These are phyloP conservation scores for Myotis davidii DNA, from an alignment of 2,113 vertebrate species.

Conservation along the genomic window DNA sequence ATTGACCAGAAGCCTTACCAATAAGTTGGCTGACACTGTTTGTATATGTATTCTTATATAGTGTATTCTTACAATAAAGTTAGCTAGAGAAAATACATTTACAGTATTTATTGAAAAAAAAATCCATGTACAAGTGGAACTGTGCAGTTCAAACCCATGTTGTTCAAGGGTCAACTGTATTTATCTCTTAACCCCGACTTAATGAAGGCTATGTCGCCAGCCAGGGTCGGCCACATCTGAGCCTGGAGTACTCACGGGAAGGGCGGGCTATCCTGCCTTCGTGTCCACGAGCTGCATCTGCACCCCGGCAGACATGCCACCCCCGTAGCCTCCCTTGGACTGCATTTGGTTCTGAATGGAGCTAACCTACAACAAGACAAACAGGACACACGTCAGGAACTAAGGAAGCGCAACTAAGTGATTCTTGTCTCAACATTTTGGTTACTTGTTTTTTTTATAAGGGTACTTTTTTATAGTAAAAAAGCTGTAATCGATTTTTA, in stretches of 20 bases:
- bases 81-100: not conserved
- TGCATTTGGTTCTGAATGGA: slow-evolving; percentile 95
- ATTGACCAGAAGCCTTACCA: not conserved
- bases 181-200: not conserved
- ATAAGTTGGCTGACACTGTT: too few species aligned
- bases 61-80: not conserved
- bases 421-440: slow-evolving; percentile 29
- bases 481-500: not conserved
- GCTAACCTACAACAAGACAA: slow-evolving; percentile 86
- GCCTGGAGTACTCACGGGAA: slow-evolving; percentile 74
- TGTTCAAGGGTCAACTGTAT: not conserved
- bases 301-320: slow-evolving; percentile 86
- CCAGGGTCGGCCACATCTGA: accelerated
- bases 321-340: slow-evolving; percentile 92
- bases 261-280: slow-evolving; percentile 89
- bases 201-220: not conserved
- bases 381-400: not conserved
- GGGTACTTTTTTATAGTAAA: not conserved
- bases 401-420: not conserved
- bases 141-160: not conserved
- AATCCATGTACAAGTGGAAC: not conserved
- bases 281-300: slow-evolving; percentile 94
- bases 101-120: not conserved
- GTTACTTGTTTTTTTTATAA: not conserved
- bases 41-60: not conserved